Base-by-base conservation (phyloP, 2,888 invertebrate genomes). In the Drosophila picticornis region DNA sequence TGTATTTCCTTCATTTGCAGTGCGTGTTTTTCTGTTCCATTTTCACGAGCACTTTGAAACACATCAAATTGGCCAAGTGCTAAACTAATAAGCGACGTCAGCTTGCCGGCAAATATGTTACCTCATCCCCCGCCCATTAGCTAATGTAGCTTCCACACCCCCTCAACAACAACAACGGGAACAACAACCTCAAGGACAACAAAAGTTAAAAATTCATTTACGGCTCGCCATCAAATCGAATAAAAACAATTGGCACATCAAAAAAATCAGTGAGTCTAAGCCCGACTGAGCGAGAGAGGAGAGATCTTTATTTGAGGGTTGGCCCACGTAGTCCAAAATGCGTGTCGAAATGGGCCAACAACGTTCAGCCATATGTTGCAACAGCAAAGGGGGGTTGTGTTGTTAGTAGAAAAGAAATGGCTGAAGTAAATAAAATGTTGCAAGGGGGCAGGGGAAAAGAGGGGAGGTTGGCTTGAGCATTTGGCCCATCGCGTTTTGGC, bases 201-300 rank as follows among this genome's bases (percentile, higher is more conserved):
- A 80, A 75, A 81, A 82, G 80, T 81, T 79, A 78, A 84, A 88
- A 88, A 86, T 88, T 88, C 91, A 82, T 91, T 91, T 90, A 91
- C 88, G 81, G 79, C 75, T 63, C 71, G 72, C 84, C 79, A 91
- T 91, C 89, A 91, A 91, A 91, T 84, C 91, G 89, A 91, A 91
- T 91, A 91, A 91, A 91, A 91, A 85, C 88, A 89, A 88, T 91
- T 88, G 87, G 83, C 91, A 90, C 86, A 90, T 90, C 91, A 88
- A 86, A 85, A 46, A 84, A 70, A 77, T 79, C 80, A 56, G 80
- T 46, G 66, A 70, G 52, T 52, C 57, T 7, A 25, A 46, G 27
- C 56, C 32, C 34, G 16, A 16, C 46, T 53, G 22, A 4, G 10
- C n/a, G 36, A 22, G 32, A 55, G 27, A 27, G 56, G n/a, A 62